Evolutionary conservation across 2,113 vertebrate species (phyloP).

Genomic region (Eurystomus gularis): DNA sequence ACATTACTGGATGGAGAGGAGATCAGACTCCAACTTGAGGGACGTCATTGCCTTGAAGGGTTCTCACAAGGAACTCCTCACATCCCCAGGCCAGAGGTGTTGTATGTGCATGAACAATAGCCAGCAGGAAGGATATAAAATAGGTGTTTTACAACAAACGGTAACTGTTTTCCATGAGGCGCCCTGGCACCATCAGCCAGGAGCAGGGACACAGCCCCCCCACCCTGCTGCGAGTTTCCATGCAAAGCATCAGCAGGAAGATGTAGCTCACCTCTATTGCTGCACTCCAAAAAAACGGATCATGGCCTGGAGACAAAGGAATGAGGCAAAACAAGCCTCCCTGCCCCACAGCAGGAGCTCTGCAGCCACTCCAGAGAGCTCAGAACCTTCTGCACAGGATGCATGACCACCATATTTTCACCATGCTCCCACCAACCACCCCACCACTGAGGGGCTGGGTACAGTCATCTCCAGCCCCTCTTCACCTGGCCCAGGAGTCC

Average conservation of each 20-base stretch:
- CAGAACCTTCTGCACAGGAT: too few relatives aligned
- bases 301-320: not conserved
- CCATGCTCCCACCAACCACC: rapidly evolving
- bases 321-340: not conserved
- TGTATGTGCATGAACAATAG: not conserved
- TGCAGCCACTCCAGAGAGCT: rapidly evolving
- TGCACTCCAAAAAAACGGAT: not conserved
- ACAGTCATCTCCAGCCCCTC: not conserved
- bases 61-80: not conserved
- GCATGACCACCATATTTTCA: too few relatives aligned
- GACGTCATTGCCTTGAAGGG: too few relatives aligned
- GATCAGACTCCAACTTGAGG: not conserved
- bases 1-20: rapidly evolving
- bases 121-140: not conserved
- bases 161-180: not conserved
- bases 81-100: not conserved
- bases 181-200: not conserved
- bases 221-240: not conserved
- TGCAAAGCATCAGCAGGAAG: not conserved
- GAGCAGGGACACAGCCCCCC: not conserved
- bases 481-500: not conserved
- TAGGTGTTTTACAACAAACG: not conserved
- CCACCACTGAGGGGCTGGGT: rapidly evolving
- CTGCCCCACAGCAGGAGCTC: not conserved
- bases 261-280: not conserved